A percentile compares a stretch with the other conserved stretches of the same genome.
Evolutionary conservation across 2,113 vertebrate species (phyloP).

Genomic region (Myrmecophaga tridactyla): DNA sequence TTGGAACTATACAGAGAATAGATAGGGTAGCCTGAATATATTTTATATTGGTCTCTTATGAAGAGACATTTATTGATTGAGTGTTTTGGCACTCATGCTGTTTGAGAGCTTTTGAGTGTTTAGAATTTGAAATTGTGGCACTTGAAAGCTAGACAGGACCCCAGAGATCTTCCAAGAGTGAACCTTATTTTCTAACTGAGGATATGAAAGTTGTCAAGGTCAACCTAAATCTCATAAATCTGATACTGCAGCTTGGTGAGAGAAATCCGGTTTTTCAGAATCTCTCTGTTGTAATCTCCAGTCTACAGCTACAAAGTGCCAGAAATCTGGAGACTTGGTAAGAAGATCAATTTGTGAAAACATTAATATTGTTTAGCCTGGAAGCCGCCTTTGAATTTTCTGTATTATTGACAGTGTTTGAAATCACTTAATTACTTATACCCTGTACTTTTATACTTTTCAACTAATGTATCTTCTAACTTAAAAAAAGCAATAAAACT

Average conservation of each 20-base stretch:
- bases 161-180: background rate
- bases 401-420: slow-evolving; percentile 18
- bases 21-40: background rate
- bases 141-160: slow-evolving; percentile 12
- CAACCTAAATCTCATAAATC: slow-evolving; percentile 24
- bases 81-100: slow-evolving; percentile 39
- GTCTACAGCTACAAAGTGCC: background rate
- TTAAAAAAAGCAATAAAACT: background rate
- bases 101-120: slow-evolving; percentile 21
- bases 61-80: slow-evolving; percentile 42
- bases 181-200: slow-evolving; percentile 35
- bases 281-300: background rate
- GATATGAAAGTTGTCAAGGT: slow-evolving; percentile 34
- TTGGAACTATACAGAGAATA: slow-evolving; percentile 45
- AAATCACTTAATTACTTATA: slow-evolving; percentile 23
- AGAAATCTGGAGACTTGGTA: background rate
- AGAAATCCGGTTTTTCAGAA: slow-evolving; percentile 35
- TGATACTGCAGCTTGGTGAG: slow-evolving; percentile 26
- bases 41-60: slow-evolving; percentile 19
- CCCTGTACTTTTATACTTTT: slow-evolving; percentile 5
- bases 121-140: slow-evolving; percentile 34
- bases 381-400: slow-evolving; percentile 33
- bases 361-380: background rate
- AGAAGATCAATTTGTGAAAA: slow-evolving; percentile 6
- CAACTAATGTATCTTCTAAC: slow-evolving; percentile 25